phyloP scores from a whole-genome alignment of 2,113 vertebrate genomes.

The Cyanocitta stelleri region DNA sequence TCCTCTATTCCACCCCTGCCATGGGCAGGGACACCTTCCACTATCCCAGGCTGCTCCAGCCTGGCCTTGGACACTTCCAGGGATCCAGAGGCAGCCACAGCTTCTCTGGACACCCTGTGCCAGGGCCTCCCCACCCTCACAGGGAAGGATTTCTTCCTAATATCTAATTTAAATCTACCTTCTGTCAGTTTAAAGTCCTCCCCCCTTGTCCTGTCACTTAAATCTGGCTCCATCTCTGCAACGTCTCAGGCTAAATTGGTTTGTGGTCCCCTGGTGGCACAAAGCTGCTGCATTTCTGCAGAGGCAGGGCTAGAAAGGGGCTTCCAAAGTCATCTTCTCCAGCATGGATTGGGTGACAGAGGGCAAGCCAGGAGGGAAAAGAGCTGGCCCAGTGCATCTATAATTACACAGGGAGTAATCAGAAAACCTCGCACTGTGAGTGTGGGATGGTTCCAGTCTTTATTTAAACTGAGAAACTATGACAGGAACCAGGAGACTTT shows the following conservation, averaged over 20 bases:
- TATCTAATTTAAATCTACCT: not conserved
- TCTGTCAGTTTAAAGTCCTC: not conserved
- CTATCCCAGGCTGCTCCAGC: accelerated
- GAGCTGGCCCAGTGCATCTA: constrained; percentile 5
- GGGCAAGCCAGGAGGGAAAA: not conserved
- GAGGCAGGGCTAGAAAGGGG: not conserved
- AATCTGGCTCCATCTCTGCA: not conserved
- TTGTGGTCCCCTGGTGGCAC: not conserved
- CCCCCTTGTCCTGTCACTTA: not conserved
- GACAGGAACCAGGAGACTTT: not conserved
- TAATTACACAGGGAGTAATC: not conserved
- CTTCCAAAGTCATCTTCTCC: not conserved
- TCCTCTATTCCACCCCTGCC: not conserved
- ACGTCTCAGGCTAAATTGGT: not conserved
- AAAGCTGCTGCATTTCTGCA: not conserved
- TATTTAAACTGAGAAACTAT: not conserved
- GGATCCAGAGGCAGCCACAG: not conserved
- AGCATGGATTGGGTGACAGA: constrained; percentile 1
- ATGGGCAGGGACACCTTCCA: not conserved
- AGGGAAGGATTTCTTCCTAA: not conserved
- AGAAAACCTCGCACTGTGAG: not conserved
- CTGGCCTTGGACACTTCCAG: not conserved
- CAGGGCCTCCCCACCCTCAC: not conserved
- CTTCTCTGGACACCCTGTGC: not conserved
- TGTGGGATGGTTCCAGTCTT: not conserved